phyloP scores from a whole-genome alignment of 2,797 vertebrate genomes.

The Pyrocephalus nanus region DNA sequence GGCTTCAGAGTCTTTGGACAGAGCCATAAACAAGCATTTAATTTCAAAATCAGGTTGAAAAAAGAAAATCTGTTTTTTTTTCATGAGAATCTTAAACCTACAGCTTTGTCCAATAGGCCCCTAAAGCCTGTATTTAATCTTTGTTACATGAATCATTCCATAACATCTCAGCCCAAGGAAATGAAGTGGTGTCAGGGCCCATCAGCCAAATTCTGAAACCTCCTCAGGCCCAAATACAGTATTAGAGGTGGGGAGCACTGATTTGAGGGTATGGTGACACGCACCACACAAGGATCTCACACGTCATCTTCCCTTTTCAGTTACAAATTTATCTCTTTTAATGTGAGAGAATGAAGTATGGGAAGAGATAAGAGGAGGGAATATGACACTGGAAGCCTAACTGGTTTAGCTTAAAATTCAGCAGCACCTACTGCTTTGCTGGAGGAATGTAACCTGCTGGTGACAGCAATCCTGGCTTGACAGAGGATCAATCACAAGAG shows the following conservation, averaged over 20 bases:
- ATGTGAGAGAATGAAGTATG: neutral
- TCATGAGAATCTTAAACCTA: neutral
- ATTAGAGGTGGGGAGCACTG: neutral
- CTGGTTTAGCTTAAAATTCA: slow-evolving; percentile 30
- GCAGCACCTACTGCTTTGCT: neutral
- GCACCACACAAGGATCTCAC: neutral
- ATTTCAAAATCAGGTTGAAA: slow-evolving; percentile 2
- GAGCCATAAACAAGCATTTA: neutral
- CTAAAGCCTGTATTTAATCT: neutral
- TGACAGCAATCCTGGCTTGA: slow-evolving; percentile 60
- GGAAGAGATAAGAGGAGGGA: neutral
- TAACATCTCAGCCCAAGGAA: neutral
- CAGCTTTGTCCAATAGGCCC: neutral
- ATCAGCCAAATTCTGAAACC: neutral
- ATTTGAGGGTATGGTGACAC: neutral
- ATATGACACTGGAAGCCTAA: slow-evolving; percentile 1
- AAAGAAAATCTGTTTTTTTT: no score
- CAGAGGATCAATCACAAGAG: slow-evolving; percentile 32
- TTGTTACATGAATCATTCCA: neutral
- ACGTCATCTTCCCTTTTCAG: neutral
- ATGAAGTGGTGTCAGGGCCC: neutral
- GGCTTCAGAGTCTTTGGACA: neutral
- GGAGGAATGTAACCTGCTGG: slow-evolving; percentile 40
- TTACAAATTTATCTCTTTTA: neutral
- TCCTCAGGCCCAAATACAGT: neutral